Evolutionary conservation across 1,140 invertebrate genomes (phyloP), one percentile per base, ranked within the genome.

Genomic region (Euwallacea similis): DNA sequence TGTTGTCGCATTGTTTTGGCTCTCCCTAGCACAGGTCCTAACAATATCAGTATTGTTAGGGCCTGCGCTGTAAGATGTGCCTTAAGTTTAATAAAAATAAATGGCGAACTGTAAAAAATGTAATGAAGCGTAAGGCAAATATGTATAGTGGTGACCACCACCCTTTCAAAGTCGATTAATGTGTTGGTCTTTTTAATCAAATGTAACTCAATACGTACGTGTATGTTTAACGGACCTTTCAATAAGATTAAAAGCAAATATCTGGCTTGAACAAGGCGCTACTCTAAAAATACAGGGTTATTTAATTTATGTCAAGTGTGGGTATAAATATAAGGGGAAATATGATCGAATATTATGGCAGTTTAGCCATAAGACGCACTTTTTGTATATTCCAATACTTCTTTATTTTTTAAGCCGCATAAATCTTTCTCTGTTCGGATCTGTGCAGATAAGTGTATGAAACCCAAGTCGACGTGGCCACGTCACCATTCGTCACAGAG

Each of bases 171-270:
- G 64, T 68, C 67, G 69, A 69, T 75, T 75, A 74, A 71, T 74
- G 75, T 75, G 74, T 74, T 74, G 68, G 74, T 77, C 74, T 76
- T 76, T 76, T 74, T 77, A 77, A 76, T 77, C 75, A 75, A 77
- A 75, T 76, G 75, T 76, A 76, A 77, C 69, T 66, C 72, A 77
- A 77, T 77, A 77, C 75, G 70, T 73, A 75, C 73, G 73, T 73
- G 74, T 76, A 72, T 75, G 72, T 76, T 77, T 76, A 77, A 76
- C 68, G 66, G 68, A 70, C 69, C 75, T 77, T 76, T 76, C 73
- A 76, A 66, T 68, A 74, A 74, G 72, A 76, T 76, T 76, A 77
- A 76, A 76, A 73, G 72, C 71, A 76, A 77, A 77, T 75, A 77
- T 70, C 41, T 73, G 50, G 53, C 46, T 64, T 11, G 21, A 21